Percentiles rank a stretch among this genome's conserved stretches.
Evolutionary conservation across 2,797 vertebrate genomes (phyloP).

Genomic region (Oreochromis mossambicus): DNA sequence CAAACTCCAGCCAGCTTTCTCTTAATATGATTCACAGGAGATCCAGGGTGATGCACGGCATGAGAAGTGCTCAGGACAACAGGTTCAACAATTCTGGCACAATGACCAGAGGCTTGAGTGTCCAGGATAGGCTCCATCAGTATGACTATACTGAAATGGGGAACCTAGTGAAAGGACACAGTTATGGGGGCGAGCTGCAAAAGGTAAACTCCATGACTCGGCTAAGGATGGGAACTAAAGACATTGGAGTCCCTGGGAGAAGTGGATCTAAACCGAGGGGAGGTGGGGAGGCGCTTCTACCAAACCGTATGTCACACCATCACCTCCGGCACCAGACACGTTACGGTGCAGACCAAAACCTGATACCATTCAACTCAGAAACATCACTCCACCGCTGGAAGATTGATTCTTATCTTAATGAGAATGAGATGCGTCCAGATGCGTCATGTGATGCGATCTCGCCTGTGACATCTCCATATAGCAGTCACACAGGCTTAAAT

Average conservation of each 20-base stretch:
- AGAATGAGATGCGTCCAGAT: slow-evolving; percentile 45
- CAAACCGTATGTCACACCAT: slow-evolving; percentile 51
- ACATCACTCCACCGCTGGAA: slow-evolving; percentile 87
- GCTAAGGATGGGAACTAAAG: slow-evolving; percentile 76
- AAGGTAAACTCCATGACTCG: slow-evolving; percentile 65
- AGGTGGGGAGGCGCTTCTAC: slow-evolving; percentile 2
- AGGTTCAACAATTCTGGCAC: slow-evolving; percentile 55
- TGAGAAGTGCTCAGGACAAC: slow-evolving; percentile 52
- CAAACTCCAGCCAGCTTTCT: slow-evolving; percentile 80
- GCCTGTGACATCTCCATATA: slow-evolving; percentile 54
- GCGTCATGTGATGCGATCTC: slow-evolving; percentile 39
- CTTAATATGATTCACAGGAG: slow-evolving; percentile 77
- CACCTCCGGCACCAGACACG: slow-evolving; percentile 79
- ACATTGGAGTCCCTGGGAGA: slow-evolving; percentile 67
- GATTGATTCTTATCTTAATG: slow-evolving; percentile 85
- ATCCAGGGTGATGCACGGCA: slow-evolving; percentile 50
- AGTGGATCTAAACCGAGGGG: slow-evolving; percentile 27
- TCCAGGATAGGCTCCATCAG: slow-evolving; percentile 79
- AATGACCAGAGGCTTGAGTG: slow-evolving; percentile 76
- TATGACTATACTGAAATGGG: slow-evolving; percentile 75
- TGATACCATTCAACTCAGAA: slow-evolving; percentile 87
- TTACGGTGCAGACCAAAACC: slow-evolving; percentile 83
- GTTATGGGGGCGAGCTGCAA: slow-evolving; percentile 87
- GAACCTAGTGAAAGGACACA: slow-evolving; percentile 85
- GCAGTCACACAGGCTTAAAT: slow-evolving; percentile 47